Evolutionary conservation across 2,888 invertebrate genomes (phyloP), one percentile per base, ranked within the genome.

Genomic region (Caenorhabditis uteleia): DNA sequence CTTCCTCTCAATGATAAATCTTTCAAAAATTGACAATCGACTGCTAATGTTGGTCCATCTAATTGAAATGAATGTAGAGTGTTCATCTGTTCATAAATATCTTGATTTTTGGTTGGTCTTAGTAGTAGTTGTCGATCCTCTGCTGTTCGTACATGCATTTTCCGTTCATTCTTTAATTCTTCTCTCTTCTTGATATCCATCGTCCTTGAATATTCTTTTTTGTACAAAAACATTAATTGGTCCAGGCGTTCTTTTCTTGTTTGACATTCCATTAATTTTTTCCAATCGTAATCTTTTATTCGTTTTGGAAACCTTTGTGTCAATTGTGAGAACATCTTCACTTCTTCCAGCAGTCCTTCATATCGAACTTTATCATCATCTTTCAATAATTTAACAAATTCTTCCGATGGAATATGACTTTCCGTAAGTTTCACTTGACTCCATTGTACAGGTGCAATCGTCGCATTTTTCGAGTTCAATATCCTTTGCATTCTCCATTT

Each of bases 11-110:
- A 67, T 12, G 76, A 68, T 21, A 80, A 67, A 14, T 57, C 45
- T 5, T 56, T 51, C 10, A 81, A 57, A 49, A 73, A 82, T 36
- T 80, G 77, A 49, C 82, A 82, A 43, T 82, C 82, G 31, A 82
- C 62, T 6, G 70, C 79, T 7, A 80, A 21, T 7, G 54, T 61
- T 1, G 80, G 80, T 0, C 45, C 25, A 27, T 75, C 67, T 8
- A 65, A 23, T 8, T 44, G 53, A 38, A 43, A 51, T 12, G 51
- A 25, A 21, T 57, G 38, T 14, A 53, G 31, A 39, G 29, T 14
- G n/a, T 21, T 29, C 3, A 38, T 18, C 26, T 14, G n/a, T 25
- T 31, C 40, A 16, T 50, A 38, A 23, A 26, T 47, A 10, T 29
- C 20, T 26, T 39, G 8, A 42, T 40, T 50, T 20, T 20, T 14